Percentiles rank a stretch among this genome's conserved stretches.
Evolutionary conservation across 35 echinoderm and acorn worm species (phyloP).

Genomic region (Lytechinus variegatus): DNA sequence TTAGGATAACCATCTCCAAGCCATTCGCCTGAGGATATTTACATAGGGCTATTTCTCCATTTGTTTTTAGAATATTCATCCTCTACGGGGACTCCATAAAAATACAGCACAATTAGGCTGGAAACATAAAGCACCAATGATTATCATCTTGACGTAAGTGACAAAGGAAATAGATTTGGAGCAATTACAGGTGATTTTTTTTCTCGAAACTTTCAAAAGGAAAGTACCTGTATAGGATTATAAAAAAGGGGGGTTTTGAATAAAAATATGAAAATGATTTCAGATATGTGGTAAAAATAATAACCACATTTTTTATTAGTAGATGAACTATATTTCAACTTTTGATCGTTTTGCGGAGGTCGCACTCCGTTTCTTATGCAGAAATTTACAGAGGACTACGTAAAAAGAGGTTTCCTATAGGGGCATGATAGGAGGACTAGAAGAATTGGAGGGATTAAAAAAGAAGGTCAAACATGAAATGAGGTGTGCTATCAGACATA

Average conservation of each 20-base stretch:
- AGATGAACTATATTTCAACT: conserved; percentile 27
- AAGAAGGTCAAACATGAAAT: conserved; percentile 24
- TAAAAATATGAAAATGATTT: neutral
- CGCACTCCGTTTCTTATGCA: conserved; percentile 10
- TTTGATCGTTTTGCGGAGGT: neutral
- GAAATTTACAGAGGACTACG: neutral
- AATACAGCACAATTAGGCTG: conserved; percentile 11
- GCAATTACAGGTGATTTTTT: neutral
- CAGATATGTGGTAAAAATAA: neutral
- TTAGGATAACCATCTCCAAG: neutral
- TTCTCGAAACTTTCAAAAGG: neutral
- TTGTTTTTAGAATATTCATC: conserved; percentile 2
- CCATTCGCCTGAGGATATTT: neutral
- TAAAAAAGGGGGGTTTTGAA: neutral
- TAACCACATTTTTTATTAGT: neutral
- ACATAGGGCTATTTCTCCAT: neutral
- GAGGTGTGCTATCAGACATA: conserved; percentile 9
- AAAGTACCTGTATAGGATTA: neutral
- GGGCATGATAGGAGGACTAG: neutral
- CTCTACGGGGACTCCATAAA: neutral
- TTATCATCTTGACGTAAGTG: conserved; percentile 12
- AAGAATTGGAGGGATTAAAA: neutral
- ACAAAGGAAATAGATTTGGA: conserved; percentile 5
- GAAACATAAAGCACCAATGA: neutral
- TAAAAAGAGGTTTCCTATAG: conserved; percentile 29